Evolutionary conservation across 2,113 vertebrate species (phyloP).

Genomic region (Octodon degus): DNA sequence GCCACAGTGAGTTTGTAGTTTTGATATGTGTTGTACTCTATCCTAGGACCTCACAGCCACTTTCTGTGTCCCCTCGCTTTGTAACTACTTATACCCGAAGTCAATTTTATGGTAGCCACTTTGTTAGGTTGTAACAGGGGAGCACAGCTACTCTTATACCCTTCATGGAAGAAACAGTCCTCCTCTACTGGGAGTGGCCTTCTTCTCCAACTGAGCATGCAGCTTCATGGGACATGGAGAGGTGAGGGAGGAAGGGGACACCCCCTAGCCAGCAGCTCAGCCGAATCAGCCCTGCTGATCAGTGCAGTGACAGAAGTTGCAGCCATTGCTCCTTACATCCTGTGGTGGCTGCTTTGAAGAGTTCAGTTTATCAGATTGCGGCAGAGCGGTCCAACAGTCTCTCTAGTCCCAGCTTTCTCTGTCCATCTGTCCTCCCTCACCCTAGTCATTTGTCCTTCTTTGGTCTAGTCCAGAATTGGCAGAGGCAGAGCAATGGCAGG

Average conservation of each 20-base stretch:
- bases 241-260: not conserved
- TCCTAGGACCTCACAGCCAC: not conserved
- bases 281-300: not conserved
- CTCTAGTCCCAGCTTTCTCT: not conserved
- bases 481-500: not conserved
- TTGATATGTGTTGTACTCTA: not conserved
- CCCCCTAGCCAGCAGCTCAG: not conserved
- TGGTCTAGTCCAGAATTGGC: not conserved
- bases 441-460: not conserved
- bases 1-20: not conserved
- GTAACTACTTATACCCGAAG: not conserved
- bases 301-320: not conserved
- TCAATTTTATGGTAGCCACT: not conserved
- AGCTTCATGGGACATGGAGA: not conserved
- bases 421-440: not conserved
- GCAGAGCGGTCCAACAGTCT: not conserved
- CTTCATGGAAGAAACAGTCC: not conserved
- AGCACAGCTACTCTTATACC: not conserved
- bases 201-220: not conserved
- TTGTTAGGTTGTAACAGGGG: not conserved
- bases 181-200: not conserved
- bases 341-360: not conserved
- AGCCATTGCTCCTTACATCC: not conserved
- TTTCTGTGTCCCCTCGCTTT: not conserved
- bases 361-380: not conserved